Percentiles rank a stretch among this genome's conserved stretches.
Evolutionary conservation across 1,140 invertebrate genomes (phyloP).

Genomic region (Orchestia grillus): DNA sequence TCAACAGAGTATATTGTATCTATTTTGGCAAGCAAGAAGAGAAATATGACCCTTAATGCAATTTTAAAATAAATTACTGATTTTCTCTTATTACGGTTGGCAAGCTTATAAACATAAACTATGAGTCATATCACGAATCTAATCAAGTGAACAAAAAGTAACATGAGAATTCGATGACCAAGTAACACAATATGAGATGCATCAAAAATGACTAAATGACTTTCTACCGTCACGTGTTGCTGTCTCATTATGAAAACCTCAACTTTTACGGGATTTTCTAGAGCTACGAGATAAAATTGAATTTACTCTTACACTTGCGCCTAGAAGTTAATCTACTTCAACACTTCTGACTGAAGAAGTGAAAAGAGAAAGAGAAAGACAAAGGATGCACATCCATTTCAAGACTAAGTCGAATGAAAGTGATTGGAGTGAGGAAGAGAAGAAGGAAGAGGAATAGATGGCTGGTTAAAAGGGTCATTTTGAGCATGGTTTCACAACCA

Average conservation of each 20-base stretch:
- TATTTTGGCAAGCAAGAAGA: background rate
- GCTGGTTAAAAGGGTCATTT: background rate
- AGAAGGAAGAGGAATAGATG: background rate
- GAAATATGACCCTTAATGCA: background rate
- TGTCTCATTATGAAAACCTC: background rate
- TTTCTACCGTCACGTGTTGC: background rate
- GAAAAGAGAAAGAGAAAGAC: slow-evolving; percentile 6
- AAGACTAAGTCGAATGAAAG: slow-evolving; percentile 18
- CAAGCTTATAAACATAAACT: background rate
- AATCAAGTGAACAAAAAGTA: background rate
- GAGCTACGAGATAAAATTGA: background rate
- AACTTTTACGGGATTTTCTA: background rate
- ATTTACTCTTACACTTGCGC: background rate
- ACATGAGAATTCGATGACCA: background rate
- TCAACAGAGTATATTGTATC: background rate
- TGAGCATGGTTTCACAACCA: slow-evolving; percentile 52
- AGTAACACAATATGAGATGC: background rate
- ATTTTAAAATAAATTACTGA: background rate
- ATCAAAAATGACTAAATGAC: background rate
- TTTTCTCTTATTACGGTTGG: too few relatives aligned
- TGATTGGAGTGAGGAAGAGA: background rate
- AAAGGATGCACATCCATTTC: background rate
- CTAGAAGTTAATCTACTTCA: slow-evolving; percentile 10
- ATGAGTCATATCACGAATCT: background rate
- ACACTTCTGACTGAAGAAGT: slow-evolving; percentile 23